Evolutionary conservation across 2,888 invertebrate species (phyloP).

Genomic region (Blera fallax): DNA sequence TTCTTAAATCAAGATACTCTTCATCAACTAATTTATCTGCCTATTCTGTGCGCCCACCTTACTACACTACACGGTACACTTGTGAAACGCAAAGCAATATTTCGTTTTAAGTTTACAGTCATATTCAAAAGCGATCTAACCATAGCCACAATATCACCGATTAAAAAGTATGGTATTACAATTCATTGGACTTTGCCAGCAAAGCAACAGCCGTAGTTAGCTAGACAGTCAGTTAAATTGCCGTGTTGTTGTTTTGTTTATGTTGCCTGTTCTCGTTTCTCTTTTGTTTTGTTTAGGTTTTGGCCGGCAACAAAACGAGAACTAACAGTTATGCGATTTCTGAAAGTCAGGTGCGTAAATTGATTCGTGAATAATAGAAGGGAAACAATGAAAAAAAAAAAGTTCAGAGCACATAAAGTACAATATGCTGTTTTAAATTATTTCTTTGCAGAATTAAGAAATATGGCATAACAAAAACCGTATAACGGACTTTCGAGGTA

Average conservation of each 20-base stretch:
- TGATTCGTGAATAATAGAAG: not conserved
- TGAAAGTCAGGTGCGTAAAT: slow-evolving; percentile 14
- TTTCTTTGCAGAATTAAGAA: not conserved
- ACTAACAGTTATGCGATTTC: slow-evolving; percentile 33
- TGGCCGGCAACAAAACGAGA: slow-evolving; percentile 10
- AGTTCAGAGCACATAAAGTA: not conserved
- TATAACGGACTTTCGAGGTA: not conserved
- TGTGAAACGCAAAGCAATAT: not conserved
- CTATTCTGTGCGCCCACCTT: not conserved
- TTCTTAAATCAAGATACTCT: not conserved
- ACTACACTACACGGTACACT: not conserved
- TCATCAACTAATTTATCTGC: not conserved
- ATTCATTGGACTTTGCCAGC: slow-evolving; percentile 1
- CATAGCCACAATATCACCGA: not conserved
- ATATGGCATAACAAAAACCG: not conserved
- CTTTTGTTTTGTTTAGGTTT: slow-evolving; percentile 13
- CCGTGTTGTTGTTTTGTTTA: not conserved
- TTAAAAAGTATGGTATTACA: not conserved
- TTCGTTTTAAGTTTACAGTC: not conserved
- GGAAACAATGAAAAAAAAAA: not conserved
- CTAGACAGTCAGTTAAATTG: not conserved
- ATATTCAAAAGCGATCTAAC: not conserved
- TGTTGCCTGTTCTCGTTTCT: slow-evolving; percentile 11
- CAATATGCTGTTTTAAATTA: not conserved
- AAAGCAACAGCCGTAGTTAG: not conserved